Evolutionary conservation across 2,888 invertebrate genomes (phyloP), one percentile per base, ranked within the genome.

Genomic region (Alitta virens): DNA sequence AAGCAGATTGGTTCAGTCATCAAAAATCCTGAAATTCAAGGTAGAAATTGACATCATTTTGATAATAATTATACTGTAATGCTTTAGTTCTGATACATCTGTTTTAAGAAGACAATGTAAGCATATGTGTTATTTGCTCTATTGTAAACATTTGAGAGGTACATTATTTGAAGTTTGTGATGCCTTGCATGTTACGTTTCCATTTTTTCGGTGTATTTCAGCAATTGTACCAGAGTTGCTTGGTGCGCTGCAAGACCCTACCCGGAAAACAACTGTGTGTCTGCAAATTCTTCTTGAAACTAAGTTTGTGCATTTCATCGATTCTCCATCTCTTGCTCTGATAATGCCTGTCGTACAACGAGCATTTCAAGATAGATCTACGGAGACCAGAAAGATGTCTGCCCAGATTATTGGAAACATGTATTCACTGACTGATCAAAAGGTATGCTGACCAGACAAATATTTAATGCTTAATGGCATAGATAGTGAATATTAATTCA

Each of bases 331-430:
- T 0, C 86, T 99, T 24, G 98, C 99, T 63, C 86, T 99, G 58
- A 97, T 99, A 75, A 99, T 99, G 98, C 99, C 99, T 0, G 97
- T 99, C 2, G 95, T 99, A 27, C 92, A 97, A 83, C 86, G 99
- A 70, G 97, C 98, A 12, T 98, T 99, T 84, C 91, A 94, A 84
- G 98, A 98, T 84, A 87, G 99, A 67, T 94, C 94, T 56, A 97
- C 98, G 0, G 98, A 99, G 85, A 98, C 96, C 0, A 87, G 99
- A 74, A 95, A 98, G 85, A 97, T 98, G 95, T 95, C 99, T 1
- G 96, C 97, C 2, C 97, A 99, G 85, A 98, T 99, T 80, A 97
- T 99, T 73, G 97, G 98, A 63, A 99, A 98, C 83, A 98, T 99
- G 95, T 99, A 98, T 84, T 96, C 96, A 1, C 85, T 99, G 52